These are phyloP conservation scores for human (Homo sapiens) DNA, from an alignment of 2,113 vertebrate species.

Conservation along the genomic window GRCh38 chr16:50825501-50826000, in stretches of 20 bases:
- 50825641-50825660: accelerated
- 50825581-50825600: not conserved
- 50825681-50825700: no score
- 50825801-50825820: not conserved
- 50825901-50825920: not conserved
- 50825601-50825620: not conserved
- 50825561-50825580: accelerated
- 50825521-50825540: not conserved
- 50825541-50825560: not conserved
- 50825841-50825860: not conserved
- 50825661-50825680: not conserved
- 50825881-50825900: not conserved
- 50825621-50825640: not conserved
- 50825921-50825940: not conserved
- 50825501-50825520: not conserved
- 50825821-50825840: not conserved
- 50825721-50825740: not conserved
- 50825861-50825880: not conserved
- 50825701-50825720: no score
- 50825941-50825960: not conserved
- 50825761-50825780: not conserved
- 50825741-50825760: not conserved
- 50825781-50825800: not conserved
- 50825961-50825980: accelerated
- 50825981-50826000: not conserved